Base-by-base conservation (phyloP, 2,888 invertebrate species). In the Noctua janthe region DNA sequence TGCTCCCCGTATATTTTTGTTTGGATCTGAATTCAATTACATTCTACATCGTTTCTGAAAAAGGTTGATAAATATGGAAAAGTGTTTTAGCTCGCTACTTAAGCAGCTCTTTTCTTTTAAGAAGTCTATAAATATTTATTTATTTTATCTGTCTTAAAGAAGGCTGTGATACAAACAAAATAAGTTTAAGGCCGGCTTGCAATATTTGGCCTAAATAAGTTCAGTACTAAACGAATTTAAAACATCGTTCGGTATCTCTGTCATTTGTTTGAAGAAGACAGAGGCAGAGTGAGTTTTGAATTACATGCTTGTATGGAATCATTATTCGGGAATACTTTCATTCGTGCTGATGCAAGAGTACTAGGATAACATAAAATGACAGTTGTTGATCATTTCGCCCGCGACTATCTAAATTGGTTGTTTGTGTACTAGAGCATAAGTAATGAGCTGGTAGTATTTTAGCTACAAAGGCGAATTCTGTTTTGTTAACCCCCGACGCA, bases 371-470 rank as follows among this genome's bases (percentile, higher is more conserved):
- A 85, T 79, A 70, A 79, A 73, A 49, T 71, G 15, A 35, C n/a
- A 67, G 54, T 10, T 13, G 64, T n/a, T 51, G 20, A 64, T 59
- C 6, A 64, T 71, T 70, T n/a, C 43, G 35, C 54, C 11, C 20
- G 47, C 8, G 23, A 43, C 64, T 82, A 11, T 8, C 35, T 66
- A 49, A 66, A 85, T 71, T 66, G 29, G 76, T 71, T 71, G n/a
- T 64, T 69, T 69, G 39, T 72, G 62, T 84, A 86, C 84, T 74
- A 82, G 82, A 67, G 71, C 47, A 64, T 56, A 56, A 84, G 86
- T 74, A 82, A 82, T 74, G 78, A 54, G 43, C 7, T 70, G 62
- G 66, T 7, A 35, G 66, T 82, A 66, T 29, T 51, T 47, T 43
- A 64, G 47, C 39, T 78, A 39, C 39, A 29, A n/a, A 2, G 10